Base-by-base conservation (phyloP, 2,797 vertebrate species). In the Sylvilagus floridanus region DNA sequence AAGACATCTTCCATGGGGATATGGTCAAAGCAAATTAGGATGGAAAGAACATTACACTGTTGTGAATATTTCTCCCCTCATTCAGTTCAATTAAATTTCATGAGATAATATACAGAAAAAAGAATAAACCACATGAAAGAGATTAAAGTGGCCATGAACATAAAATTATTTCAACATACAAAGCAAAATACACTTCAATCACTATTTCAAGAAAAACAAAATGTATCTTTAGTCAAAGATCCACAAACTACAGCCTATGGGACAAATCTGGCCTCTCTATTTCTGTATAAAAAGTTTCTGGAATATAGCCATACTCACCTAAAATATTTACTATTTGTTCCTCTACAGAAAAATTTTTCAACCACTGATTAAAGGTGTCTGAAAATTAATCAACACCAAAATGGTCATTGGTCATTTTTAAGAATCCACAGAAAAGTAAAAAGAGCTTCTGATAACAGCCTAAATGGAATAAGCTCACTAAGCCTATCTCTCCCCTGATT, bases 101-200 rank as follows among this genome's bases (percentile, higher is more conserved):
- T 86, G 17, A 96, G 24, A 77, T 75, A 89, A 2, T 72, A 77
- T 79, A 92, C 5, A 90, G 32, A 91, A 96, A 32, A 71, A 90
- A 86, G 9, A 68, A 84, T 94, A 88, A 93, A 90, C 42, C 75
- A 57, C 17, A 50, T 17, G n/a, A 73, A 47, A 81, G 30, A 94
- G 54, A 91, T 37, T 57, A 75, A 71, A 88, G n/a, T 73, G 47
- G 52, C 7, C 65, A 76, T 83, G 19, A 35, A 88, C 95, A 78
- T 13, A 94, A 84, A 94, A 76, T 62, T 66, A 90, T 54, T 83
- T 93, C n/a, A 91, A 85, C 13, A 95, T 63, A 84, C 63, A 96
- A 94, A 86, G 9, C 24, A 90, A 50, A 84, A 66, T 91, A 87
- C 10, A 54, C 35, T 95, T 82, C 24, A 82, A 77, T 4, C n/a